Evolutionary conservation across 1,140 invertebrate genomes (phyloP).

Genomic region (Magallana gigas): DNA sequence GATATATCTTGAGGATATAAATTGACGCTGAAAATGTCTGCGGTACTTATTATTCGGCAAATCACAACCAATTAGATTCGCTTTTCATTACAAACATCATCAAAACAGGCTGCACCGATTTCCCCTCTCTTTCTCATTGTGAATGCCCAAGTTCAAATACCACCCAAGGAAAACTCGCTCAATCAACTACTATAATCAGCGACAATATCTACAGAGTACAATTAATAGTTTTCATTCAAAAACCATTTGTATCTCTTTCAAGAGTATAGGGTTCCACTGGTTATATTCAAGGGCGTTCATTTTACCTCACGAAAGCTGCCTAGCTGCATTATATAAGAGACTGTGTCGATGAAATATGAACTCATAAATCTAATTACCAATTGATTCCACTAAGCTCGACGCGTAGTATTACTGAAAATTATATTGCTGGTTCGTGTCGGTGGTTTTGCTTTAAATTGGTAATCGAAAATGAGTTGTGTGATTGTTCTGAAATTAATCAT

Average conservation of each 20-base stretch:
- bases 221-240: slow-evolving; percentile 32
- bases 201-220: slow-evolving; percentile 18
- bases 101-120: slow-evolving; percentile 11
- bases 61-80: slow-evolving; percentile 33
- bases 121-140: background rate
- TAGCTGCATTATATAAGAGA: background rate
- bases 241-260: slow-evolving; percentile 30
- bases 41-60: background rate
- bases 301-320: background rate
- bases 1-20: background rate
- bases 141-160: slow-evolving; percentile 15
- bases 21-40: slow-evolving; percentile 17
- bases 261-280: background rate
- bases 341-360: slow-evolving; percentile 22
- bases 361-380: slow-evolving; percentile 19
- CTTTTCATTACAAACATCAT: slow-evolving; percentile 23
- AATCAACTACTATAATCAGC: slow-evolving; percentile 9
- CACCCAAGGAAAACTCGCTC: slow-evolving; percentile 22
- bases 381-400: background rate
- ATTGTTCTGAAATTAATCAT: slow-evolving; percentile 28
- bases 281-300: slow-evolving; percentile 5
- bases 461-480: background rate
- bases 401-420: slow-evolving; percentile 11
- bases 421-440: background rate
- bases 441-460: background rate